Evolutionary conservation across 2,113 vertebrate genomes (phyloP).

Genomic region (Nycticorax nycticorax): DNA sequence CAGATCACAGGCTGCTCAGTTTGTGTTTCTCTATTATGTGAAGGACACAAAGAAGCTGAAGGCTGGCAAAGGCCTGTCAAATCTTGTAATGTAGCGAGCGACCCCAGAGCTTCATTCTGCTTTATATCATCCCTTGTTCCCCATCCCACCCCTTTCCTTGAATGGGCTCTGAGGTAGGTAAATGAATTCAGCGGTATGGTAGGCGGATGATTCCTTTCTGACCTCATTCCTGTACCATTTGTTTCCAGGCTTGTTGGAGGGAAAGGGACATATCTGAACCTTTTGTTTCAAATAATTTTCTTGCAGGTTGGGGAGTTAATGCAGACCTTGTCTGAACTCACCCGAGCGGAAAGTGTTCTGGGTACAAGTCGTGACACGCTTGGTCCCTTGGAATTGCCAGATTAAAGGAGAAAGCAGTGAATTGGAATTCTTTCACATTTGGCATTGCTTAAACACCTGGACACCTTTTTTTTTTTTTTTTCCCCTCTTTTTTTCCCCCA

Average conservation of each 20-base stretch:
- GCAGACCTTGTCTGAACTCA: constrained; percentile 83
- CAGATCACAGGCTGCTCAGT: constrained; percentile 87
- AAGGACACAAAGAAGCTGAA: constrained; percentile 90
- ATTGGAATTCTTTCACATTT: not conserved
- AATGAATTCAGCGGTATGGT: constrained; percentile 89
- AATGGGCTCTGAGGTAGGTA: constrained; percentile 88
- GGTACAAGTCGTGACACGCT: constrained; percentile 38
- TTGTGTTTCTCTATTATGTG: constrained; percentile 93
- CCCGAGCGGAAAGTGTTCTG: constrained; percentile 72
- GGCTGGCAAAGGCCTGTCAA: constrained; percentile 92
- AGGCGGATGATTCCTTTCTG: constrained; percentile 81
- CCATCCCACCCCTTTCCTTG: constrained; percentile 69
- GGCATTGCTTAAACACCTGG: not conserved
- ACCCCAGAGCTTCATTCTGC: constrained; percentile 88
- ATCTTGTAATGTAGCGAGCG: constrained; percentile 84
- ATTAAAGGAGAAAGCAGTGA: not conserved
- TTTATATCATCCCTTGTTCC: constrained; percentile 75
- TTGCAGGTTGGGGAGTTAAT: constrained; percentile 86
- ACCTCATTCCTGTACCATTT: constrained; percentile 86
- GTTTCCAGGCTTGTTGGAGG: constrained; percentile 88
- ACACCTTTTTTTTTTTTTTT: not conserved
- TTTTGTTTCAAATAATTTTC: constrained; percentile 87
- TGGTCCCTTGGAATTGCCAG: constrained; percentile 9
- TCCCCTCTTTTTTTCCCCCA: too few species aligned
- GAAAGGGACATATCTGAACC: constrained; percentile 78